Conservation (phyloP, 2,888 invertebrate genomes). For the Phorcus lineatus region DNA sequence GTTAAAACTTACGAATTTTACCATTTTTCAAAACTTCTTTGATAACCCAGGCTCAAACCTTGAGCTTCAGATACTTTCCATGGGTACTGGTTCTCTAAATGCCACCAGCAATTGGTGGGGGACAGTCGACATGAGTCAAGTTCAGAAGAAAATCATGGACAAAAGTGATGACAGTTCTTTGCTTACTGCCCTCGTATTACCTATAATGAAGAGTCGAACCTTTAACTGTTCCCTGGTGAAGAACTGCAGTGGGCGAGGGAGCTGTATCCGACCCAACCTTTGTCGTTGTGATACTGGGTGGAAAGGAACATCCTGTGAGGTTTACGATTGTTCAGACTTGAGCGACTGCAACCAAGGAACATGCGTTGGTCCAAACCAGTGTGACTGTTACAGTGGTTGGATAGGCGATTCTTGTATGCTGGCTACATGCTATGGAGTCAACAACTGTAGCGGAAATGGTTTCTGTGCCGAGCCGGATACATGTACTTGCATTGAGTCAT, state of each 20-base stretch:
- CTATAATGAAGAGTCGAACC: conserved; percentile 27
- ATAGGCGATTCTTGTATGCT: conserved; percentile 34
- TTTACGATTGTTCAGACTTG: conserved; percentile 39
- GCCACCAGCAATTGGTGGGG: conserved; percentile 45
- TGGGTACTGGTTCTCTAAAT: conserved; percentile 28
- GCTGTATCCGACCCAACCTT: conserved; percentile 37
- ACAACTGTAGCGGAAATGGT: neutral
- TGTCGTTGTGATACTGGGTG: conserved; percentile 42
- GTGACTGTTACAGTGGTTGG: conserved; percentile 46
- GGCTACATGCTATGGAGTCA: conserved; percentile 36
- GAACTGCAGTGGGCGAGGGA: conserved; percentile 39
- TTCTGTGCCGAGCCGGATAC: conserved; percentile 35
- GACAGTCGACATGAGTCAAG: conserved; percentile 8
- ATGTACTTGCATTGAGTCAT: conserved; percentile 28
- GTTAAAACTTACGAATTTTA: conserved; percentile 24
- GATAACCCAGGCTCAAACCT: conserved; percentile 36
- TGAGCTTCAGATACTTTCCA: conserved; percentile 29
- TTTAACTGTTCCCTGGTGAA: conserved; percentile 38
- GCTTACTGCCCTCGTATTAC: conserved; percentile 27
- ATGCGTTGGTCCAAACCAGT: conserved; percentile 46
- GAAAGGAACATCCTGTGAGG: conserved; percentile 32
- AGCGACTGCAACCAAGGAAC: conserved; percentile 43
- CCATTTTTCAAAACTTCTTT: conserved; percentile 38
- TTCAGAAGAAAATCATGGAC: conserved; percentile 34
- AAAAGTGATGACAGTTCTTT: conserved; percentile 21